Percentiles rank a stretch among this genome's conserved stretches.
Conservation (phyloP, 2,797 vertebrate genomes). For the Etheostoma perlongum region DNA sequence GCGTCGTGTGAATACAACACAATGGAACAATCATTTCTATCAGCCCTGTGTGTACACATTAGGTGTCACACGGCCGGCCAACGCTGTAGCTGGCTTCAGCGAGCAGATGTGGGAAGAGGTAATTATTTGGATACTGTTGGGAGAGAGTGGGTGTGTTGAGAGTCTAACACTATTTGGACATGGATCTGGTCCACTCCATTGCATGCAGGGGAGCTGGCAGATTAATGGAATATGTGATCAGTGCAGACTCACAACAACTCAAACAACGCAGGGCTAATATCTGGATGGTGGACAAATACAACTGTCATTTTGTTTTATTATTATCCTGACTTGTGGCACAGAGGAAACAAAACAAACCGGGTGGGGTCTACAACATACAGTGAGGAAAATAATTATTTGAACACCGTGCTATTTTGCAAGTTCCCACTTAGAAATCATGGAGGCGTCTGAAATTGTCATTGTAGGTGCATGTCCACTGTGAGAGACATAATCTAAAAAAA, state of each 20-base stretch:
- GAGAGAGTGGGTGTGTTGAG: slow-evolving; percentile 60
- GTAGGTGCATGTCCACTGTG: no score
- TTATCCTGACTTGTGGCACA: neutral
- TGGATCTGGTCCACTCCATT: slow-evolving; percentile 72
- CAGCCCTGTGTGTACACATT: slow-evolving; percentile 33
- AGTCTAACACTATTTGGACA: slow-evolving; percentile 73
- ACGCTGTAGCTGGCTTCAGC: slow-evolving; percentile 28
- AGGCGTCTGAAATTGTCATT: no score
- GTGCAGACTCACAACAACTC: slow-evolving; percentile 48
- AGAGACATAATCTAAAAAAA: no score
- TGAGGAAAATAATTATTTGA: no score
- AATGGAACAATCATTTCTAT: slow-evolving; percentile 53
- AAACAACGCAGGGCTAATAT: slow-evolving; percentile 53
- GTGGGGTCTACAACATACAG: slow-evolving; percentile 1
- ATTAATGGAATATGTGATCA: slow-evolving; percentile 79
- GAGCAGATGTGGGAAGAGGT: slow-evolving; percentile 62
- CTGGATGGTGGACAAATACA: slow-evolving; percentile 38
- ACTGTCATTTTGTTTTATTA: slow-evolving; percentile 6
- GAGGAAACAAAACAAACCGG: neutral
- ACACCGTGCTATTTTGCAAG: no score
- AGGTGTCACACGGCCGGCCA: slow-evolving; percentile 41
- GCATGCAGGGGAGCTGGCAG: slow-evolving; percentile 54
- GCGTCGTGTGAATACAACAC: slow-evolving; percentile 13
- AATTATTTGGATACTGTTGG: slow-evolving; percentile 73
- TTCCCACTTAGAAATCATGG: no score